phyloP scores from a whole-genome alignment of 2,797 vertebrate genomes.

The Emydoidea blandingii region DNA sequence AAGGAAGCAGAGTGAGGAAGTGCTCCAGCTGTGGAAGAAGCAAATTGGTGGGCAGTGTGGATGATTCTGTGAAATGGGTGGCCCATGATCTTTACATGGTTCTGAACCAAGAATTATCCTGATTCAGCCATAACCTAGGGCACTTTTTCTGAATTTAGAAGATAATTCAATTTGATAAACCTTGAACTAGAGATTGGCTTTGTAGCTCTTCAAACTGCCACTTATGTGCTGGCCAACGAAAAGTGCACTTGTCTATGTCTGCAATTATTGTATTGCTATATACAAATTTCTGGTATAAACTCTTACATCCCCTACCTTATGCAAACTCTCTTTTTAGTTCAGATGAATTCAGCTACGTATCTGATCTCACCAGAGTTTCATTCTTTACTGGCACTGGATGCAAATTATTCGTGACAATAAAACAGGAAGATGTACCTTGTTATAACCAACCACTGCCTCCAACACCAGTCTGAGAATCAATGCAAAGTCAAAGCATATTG shows the following conservation, averaged over 20 bases:
- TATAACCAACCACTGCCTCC: neutral
- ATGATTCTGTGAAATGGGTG: accelerated
- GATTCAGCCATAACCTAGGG: accelerated
- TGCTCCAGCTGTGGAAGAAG: neutral
- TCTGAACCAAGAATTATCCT: neutral
- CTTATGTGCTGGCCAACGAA: neutral
- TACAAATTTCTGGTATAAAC: neutral
- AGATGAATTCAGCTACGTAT: neutral
- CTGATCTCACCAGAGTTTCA: neutral
- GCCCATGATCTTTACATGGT: neutral
- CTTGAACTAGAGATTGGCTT: neutral
- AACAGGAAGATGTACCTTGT: neutral
- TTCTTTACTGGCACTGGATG: neutral
- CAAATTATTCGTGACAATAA: neutral
- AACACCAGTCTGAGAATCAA: neutral
- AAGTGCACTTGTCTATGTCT: neutral
- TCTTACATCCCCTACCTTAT: neutral
- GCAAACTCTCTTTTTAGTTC: neutral
- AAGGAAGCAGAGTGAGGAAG: neutral
- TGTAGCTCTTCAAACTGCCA: neutral
- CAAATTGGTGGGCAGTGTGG: neutral
- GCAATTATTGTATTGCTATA: neutral
- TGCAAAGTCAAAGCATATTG: no score
- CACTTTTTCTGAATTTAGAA: neutral
- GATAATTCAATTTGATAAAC: neutral